phyloP scores from a whole-genome alignment of 1,140 invertebrate species.

The Drosophila punjabiensis region DNA sequence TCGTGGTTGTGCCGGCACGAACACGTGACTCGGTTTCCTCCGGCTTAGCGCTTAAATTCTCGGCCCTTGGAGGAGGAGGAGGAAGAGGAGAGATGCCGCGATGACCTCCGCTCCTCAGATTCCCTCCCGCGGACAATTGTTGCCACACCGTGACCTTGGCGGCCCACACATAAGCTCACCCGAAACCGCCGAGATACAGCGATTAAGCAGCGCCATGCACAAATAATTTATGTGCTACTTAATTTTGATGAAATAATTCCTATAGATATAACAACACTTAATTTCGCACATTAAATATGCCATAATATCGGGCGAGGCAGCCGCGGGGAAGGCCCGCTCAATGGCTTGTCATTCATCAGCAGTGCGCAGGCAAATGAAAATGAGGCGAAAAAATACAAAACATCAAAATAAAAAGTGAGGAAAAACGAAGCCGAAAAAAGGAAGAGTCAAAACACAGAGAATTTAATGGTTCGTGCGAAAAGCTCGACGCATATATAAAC shows the following conservation, averaged over 20 bases:
- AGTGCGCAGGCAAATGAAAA: slow-evolving; percentile 68
- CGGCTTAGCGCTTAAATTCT: slow-evolving; percentile 28
- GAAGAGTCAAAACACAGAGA: slow-evolving; percentile 44
- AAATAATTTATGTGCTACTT: slow-evolving; percentile 78
- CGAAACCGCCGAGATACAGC: slow-evolving; percentile 1
- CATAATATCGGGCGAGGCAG: slow-evolving; percentile 49
- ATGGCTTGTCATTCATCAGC: slow-evolving; percentile 79
- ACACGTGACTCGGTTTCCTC: slow-evolving; percentile 48
- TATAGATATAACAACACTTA: slow-evolving; percentile 79
- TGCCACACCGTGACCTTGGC: slow-evolving; percentile 50
- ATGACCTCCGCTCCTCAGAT: slow-evolving; percentile 26
- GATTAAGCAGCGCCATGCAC: slow-evolving; percentile 44
- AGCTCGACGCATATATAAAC: slow-evolving; percentile 34
- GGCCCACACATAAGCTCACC: slow-evolving; percentile 19
- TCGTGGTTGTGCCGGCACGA: slow-evolving; percentile 31
- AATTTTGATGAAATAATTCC: slow-evolving; percentile 82
- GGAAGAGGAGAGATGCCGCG: background rate
- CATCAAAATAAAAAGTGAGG: slow-evolving; percentile 53
- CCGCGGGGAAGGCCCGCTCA: slow-evolving; percentile 34
- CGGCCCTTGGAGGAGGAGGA: background rate
- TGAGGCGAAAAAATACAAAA: slow-evolving; percentile 49
- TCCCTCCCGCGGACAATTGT: slow-evolving; percentile 34
- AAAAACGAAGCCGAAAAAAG: slow-evolving; percentile 38
- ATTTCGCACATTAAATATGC: slow-evolving; percentile 81
- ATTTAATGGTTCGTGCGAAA: slow-evolving; percentile 74